Conservation (phyloP, 2,113 vertebrate species). For the Crotalus tigris region DNA sequence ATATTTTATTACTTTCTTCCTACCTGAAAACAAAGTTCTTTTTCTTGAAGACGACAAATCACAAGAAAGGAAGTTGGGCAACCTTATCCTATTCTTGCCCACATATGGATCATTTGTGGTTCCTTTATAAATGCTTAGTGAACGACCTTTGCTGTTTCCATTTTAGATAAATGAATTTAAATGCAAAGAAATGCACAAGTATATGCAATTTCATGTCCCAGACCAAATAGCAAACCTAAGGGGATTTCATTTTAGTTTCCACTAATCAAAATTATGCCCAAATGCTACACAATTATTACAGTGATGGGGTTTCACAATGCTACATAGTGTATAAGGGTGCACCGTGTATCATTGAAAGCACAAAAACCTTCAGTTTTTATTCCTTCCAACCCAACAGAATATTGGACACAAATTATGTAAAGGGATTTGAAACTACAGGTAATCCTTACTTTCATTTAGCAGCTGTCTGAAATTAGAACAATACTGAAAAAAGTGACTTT, state of each 20-base stretch:
- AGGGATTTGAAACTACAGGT: not conserved
- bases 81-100: not conserved
- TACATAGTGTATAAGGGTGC: not conserved
- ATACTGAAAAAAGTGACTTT: not conserved
- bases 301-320: not conserved
- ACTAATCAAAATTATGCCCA: not conserved
- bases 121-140: not conserved
- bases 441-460: not conserved
- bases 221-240: not conserved
- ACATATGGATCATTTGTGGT: not conserved
- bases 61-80: not conserved
- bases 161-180: not conserved
- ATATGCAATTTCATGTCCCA: not conserved
- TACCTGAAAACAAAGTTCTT: not conserved
- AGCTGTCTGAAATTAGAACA: not conserved
- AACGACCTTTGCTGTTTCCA: not conserved
- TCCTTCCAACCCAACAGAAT: not conserved
- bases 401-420: not conserved
- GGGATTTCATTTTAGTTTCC: not conserved
- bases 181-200: not conserved
- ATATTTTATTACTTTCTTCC: constrained; percentile 43
- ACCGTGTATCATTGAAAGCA: not conserved
- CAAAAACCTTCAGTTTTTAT: not conserved
- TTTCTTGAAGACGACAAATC: not conserved
- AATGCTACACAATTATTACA: not conserved